Evolutionary conservation across 1,140 invertebrate genomes (phyloP), one percentile per base, ranked within the genome.

Genomic region (Drosophila repleta): DNA sequence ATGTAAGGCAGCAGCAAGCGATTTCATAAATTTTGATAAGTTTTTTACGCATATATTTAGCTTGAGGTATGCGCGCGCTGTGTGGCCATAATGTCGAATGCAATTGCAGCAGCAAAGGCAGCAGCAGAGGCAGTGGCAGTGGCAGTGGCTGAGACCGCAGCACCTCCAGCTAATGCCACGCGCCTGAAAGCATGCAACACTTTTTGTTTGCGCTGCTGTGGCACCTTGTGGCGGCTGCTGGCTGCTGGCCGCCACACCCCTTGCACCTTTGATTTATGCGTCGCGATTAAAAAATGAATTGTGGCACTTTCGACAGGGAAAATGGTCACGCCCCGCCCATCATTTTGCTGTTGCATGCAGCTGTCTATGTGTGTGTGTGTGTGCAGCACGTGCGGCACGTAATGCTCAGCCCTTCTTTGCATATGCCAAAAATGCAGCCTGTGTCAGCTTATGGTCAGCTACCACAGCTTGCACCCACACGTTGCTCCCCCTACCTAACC

Each of bases 241-340:
- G 8, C 18, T 10, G 13, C 13, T 5, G 15, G n/a, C n/a, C n/a
- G 35, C 15, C 39, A 1, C 21, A 24, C 21, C 75, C 43, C 41
- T 41, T 66, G 73, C 81, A 80, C 39, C 64, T 90, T 89, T 89
- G 85, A 89, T 89, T 89, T 90, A 89, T 90, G 80, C 66, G 56
- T 81, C 69, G 80, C 85, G 85, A 89, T 89, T 89, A 90, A 89
- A 87, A 85, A 80, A 89, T 89, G 80, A 89, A 81, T 90, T 85
- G 85, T 90, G 85, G 85, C 84, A 89, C 77, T 85, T 85, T 85
- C 77, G 84, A 88, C 79, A 79, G 56, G 62, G 35, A 62, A 73
- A 76, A 76, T 67, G 63, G 69, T 67, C 74, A 67, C 74, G 69
- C 69, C 48, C 69, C 63, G 37, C 69, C 69, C 69, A 72, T 72